Evolutionary conservation across 2,888 invertebrate species (phyloP), one percentile per base, ranked within the genome.

Genomic region (Eristalis arbustorum): DNA sequence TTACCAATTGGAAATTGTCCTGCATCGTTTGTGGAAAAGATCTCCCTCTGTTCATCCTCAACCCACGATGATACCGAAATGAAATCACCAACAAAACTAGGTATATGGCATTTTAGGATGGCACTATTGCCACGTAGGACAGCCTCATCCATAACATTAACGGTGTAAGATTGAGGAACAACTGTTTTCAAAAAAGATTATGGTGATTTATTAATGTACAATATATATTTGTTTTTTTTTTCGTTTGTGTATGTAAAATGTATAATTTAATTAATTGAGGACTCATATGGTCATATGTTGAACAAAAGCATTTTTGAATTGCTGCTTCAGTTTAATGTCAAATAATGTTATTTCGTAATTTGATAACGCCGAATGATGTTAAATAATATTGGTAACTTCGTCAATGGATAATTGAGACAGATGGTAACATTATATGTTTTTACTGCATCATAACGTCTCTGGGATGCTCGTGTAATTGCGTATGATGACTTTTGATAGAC

Each of bases 121-220:
- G 97, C 98, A 90, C 97, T 96, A 94, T 98, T 98, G 91, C 97
- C 97, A 92, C 96, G 95, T 90, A 98, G 94, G 90, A 98, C 97
- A 93, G 97, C 97, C 93, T 98, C 97, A 93, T 97, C 97, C 97
- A 97, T 97, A 91, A 98, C 96, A 94, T 97, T 97, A 91, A 97
- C 96, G 92, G 96, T 96, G 94, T 97, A 98, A 89, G 95, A 95
- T 95, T 98, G 98, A 91, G 97, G 96, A 91, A 98, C 97, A 93
- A 97, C 98, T 98, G 96, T 93, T 78, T 72, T 66, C 23, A 79
- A 28, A 77, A 42, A 71, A 49, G 59, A 71, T 69, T 95, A 96
- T 88, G 61, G 23, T 37, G 63, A 72, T 81, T 80, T 80, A 14
- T 75, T 64, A 82, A 37, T 77, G 61, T 74, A 67, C 18, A 40